Evolutionary conservation across 2,113 vertebrate species (phyloP).

Genomic region (Periophthalmodon schlosseri): DNA sequence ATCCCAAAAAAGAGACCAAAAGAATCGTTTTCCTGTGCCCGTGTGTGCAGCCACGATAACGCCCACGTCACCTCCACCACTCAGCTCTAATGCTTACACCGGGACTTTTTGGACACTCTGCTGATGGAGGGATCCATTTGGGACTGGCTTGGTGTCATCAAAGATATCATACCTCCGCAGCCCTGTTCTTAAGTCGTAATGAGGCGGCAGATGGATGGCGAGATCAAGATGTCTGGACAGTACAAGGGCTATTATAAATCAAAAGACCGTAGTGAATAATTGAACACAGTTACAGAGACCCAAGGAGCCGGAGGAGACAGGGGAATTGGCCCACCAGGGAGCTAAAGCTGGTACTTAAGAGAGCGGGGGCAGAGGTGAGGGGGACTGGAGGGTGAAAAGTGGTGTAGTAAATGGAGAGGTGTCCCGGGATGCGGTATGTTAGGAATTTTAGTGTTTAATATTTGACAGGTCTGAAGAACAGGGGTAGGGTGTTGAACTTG

Average conservation of each 20-base stretch:
- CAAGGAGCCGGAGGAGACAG: conserved; percentile 31
- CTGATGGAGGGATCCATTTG: conserved; percentile 23
- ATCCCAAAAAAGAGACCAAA: neutral
- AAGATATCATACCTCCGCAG: conserved; percentile 32
- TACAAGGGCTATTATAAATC: conserved; percentile 61
- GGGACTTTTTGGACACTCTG: conserved; percentile 19
- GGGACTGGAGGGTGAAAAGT: conserved; percentile 15
- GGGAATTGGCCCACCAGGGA: conserved; percentile 13
- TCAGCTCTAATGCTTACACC: neutral
- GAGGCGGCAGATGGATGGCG: conserved; percentile 50
- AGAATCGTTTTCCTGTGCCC: neutral
- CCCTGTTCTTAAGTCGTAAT: conserved; percentile 30
- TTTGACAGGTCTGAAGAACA: neutral
- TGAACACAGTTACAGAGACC: conserved; percentile 45
- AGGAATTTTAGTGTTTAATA: neutral
- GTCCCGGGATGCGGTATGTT: neutral
- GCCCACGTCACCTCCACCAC: neutral
- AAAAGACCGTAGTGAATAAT: conserved; percentile 57
- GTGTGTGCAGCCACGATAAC: conserved; percentile 19
- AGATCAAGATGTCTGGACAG: conserved; percentile 43
- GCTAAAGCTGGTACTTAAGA: neutral
- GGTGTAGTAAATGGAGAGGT: neutral
- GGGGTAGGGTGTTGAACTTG: neutral
- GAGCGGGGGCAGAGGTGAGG: conserved; percentile 10
- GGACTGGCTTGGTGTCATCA: conserved; percentile 15